A percentile compares a stretch with the other conserved stretches of the same genome.
Evolutionary conservation across 2,113 vertebrate species (phyloP).

Genomic region (Prinia subflava): DNA sequence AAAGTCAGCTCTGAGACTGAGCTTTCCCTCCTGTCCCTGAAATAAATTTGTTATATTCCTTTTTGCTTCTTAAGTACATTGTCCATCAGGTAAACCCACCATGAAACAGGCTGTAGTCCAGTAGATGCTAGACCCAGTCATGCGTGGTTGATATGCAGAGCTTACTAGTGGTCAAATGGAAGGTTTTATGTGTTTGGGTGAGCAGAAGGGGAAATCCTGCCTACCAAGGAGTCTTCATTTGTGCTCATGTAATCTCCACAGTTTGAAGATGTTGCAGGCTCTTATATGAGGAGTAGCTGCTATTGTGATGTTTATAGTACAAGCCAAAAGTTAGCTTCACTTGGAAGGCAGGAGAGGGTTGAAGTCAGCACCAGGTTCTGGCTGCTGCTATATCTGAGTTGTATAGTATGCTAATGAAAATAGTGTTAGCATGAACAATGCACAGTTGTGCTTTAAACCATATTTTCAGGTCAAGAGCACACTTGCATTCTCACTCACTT

Average conservation of each 20-base stretch:
- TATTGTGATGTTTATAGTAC: background rate
- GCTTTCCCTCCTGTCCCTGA: background rate
- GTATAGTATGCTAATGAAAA: background rate
- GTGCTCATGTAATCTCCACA: background rate
- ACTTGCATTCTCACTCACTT: background rate
- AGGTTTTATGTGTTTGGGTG: background rate
- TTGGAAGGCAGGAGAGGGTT: background rate
- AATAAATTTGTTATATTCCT: background rate
- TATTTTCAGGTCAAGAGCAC: background rate
- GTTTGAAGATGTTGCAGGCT: background rate
- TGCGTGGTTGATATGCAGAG: background rate
- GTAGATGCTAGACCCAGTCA: background rate
- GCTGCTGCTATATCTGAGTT: background rate
- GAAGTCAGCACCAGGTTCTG: background rate
- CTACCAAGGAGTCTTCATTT: background rate
- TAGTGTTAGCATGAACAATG: background rate
- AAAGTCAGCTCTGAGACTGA: background rate
- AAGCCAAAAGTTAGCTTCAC: background rate
- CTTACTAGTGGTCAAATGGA: rapidly evolving
- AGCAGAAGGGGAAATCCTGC: background rate
- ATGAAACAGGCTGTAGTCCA: background rate
- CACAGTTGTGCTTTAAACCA: background rate
- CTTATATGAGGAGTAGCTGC: background rate
- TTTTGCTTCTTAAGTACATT: background rate
- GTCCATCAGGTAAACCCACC: background rate